These are phyloP conservation scores for Chaetodon trifasciatus DNA, from an alignment of 2,797 vertebrate species.

Conservation along the genomic window DNA sequence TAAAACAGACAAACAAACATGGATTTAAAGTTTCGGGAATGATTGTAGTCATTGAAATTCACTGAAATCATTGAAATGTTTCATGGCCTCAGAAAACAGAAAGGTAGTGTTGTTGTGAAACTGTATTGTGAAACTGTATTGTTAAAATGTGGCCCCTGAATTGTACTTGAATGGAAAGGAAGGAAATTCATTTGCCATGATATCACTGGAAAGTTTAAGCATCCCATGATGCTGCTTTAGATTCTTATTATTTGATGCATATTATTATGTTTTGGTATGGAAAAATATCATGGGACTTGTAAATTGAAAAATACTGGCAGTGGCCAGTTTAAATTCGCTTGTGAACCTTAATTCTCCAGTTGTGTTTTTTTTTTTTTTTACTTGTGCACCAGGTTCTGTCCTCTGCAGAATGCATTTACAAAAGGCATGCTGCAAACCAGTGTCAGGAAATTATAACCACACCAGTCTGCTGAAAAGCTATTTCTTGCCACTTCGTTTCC, in stretches of 20 bases:
- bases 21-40: background rate
- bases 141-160: background rate
- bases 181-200: background rate
- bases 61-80: too few species aligned
- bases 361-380: background rate
- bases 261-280: background rate
- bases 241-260: background rate
- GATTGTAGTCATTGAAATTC: background rate
- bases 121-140: background rate
- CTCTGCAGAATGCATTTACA: conserved; percentile 9
- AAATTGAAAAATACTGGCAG: background rate
- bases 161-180: background rate
- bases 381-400: background rate
- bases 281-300: background rate
- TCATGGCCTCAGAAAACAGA: too few species aligned
- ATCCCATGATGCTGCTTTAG: background rate
- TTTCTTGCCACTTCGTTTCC: conserved; percentile 74
- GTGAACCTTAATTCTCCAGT: conserved; percentile 7
- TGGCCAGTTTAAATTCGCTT: background rate
- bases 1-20: background rate
- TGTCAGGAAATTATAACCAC: conserved; percentile 40
- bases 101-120: background rate
- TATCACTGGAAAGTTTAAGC: background rate
- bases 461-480: conserved; percentile 38
- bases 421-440: conserved; percentile 21